Conservation (phyloP, 2,888 invertebrate species). For the Stomorhina lunata region DNA sequence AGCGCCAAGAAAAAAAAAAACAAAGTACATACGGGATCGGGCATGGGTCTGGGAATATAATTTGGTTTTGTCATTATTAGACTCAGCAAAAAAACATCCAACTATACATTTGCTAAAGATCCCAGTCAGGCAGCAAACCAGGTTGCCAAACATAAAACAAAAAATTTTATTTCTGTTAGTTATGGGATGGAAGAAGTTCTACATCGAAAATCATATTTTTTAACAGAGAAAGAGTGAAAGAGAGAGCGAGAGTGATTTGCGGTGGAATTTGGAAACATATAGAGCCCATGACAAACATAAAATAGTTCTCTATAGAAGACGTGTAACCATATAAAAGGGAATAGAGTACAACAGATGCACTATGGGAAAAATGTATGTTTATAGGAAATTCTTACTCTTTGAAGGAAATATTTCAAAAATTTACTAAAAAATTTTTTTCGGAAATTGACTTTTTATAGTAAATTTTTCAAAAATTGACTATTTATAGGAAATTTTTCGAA, state of each 20-base stretch:
- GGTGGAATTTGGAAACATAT: not conserved
- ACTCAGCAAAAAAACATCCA: not conserved
- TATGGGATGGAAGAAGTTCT: constrained; percentile 2
- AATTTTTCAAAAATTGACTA: not conserved
- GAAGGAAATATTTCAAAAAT: not conserved
- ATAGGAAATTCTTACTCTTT: not conserved
- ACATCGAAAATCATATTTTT: constrained; percentile 29
- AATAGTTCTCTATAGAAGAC: not conserved
- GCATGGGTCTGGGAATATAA: constrained; percentile 14
- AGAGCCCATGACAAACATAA: not conserved
- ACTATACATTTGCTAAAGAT: not conserved
- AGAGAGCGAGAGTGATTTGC: not conserved
- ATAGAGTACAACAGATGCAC: constrained; percentile 5
- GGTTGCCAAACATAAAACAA: constrained; percentile 30
- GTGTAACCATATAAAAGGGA: constrained; percentile 18
- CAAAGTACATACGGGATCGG: not conserved
- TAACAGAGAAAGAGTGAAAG: not conserved
- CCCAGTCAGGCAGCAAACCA: constrained; percentile 17
- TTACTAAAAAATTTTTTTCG: no score
- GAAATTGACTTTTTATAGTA: no score
- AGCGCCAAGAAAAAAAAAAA: not conserved
- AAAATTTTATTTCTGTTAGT: constrained; percentile 10
- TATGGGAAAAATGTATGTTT: not conserved
- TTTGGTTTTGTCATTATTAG: constrained; percentile 38
- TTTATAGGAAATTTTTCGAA: no score